Conservation (phyloP, 2,797 vertebrate species). For the Pseudomugil gertrudae region DNA sequence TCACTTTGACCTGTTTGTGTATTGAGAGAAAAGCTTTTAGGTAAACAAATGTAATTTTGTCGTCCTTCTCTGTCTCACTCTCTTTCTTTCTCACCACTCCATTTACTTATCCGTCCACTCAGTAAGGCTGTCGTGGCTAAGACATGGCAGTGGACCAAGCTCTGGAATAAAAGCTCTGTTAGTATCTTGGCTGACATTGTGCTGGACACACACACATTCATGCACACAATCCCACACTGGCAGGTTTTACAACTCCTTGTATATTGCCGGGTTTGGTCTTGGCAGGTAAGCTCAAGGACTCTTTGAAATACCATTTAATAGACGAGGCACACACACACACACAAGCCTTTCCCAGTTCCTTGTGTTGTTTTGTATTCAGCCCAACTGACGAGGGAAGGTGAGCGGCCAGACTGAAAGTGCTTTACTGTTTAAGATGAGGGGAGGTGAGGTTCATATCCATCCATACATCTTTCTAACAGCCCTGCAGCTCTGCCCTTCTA, state of each 20-base stretch:
- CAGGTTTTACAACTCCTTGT: slow-evolving; percentile 78
- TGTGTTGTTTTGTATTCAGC: slow-evolving; percentile 65
- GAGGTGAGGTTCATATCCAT: slow-evolving; percentile 23
- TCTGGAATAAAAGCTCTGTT: slow-evolving; percentile 80
- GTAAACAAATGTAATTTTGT: slow-evolving; percentile 22
- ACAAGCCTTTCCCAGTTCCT: slow-evolving; percentile 5
- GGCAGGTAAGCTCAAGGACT: slow-evolving; percentile 81
- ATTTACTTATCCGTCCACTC: slow-evolving; percentile 53
- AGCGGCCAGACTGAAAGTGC: slow-evolving; percentile 43
- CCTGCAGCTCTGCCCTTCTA: slow-evolving; percentile 26
- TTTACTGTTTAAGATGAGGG: slow-evolving; percentile 39
- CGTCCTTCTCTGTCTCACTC: slow-evolving; percentile 4
- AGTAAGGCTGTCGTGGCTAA: slow-evolving; percentile 45
- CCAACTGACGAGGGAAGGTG: slow-evolving; percentile 57
- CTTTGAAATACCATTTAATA: slow-evolving; percentile 76
- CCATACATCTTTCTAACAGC: slow-evolving; percentile 50
- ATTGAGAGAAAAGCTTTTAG: slow-evolving; percentile 4
- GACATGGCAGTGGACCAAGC: slow-evolving; percentile 76
- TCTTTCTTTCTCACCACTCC: slow-evolving; percentile 25
- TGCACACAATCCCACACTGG: slow-evolving; percentile 46
- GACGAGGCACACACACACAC: slow-evolving; percentile 44
- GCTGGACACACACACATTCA: slow-evolving; percentile 51
- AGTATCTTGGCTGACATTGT: slow-evolving; percentile 84
- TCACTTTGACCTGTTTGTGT: background rate
- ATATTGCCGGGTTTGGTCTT: slow-evolving; percentile 76